Evolutionary conservation across 1,140 invertebrate species (phyloP).

Genomic region (Magallana gigas): DNA sequence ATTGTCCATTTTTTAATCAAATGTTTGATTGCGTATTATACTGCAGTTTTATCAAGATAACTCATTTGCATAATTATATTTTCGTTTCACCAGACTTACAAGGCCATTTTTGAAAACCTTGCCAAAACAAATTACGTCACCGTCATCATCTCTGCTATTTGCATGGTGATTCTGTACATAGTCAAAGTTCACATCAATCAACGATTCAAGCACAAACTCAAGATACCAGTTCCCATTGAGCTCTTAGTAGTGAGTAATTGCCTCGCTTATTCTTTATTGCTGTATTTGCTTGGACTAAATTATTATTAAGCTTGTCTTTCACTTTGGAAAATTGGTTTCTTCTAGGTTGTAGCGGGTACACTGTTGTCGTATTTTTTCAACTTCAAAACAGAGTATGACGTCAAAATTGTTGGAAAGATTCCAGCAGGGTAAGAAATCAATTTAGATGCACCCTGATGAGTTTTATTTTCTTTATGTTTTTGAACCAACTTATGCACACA

Average conservation of each 20-base stretch:
- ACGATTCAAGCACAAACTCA: conserved; percentile 77
- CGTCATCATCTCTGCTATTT: conserved; percentile 85
- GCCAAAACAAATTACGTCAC: conserved; percentile 77
- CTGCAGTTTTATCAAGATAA: too few relatives aligned
- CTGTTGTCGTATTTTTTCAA: conserved; percentile 74
- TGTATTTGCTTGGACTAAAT: not conserved
- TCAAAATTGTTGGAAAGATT: conserved; percentile 76
- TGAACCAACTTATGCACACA: too few relatives aligned
- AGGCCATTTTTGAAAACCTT: conserved; percentile 73
- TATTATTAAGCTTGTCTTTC: not conserved
- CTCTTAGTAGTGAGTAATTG: conserved; percentile 70
- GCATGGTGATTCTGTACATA: conserved; percentile 86
- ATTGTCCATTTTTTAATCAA: too few relatives aligned
- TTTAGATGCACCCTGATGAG: not conserved
- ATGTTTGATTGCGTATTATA: too few relatives aligned
- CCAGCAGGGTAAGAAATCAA: conserved; percentile 60
- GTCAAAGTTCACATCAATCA: conserved; percentile 84
- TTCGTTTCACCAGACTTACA: conserved; percentile 75
- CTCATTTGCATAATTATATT: too few relatives aligned
- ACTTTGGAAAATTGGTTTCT: not conserved
- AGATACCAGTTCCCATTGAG: conserved; percentile 75
- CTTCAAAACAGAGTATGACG: conserved; percentile 73
- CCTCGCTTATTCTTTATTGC: not conserved
- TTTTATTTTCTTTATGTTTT: too few relatives aligned
- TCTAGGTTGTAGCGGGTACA: conserved; percentile 76